A percentile compares a stretch with the other conserved stretches of the same genome.
Evolutionary conservation across 1,140 invertebrate species (phyloP).

Genomic region (Hyposmocoma kahamanoa): DNA sequence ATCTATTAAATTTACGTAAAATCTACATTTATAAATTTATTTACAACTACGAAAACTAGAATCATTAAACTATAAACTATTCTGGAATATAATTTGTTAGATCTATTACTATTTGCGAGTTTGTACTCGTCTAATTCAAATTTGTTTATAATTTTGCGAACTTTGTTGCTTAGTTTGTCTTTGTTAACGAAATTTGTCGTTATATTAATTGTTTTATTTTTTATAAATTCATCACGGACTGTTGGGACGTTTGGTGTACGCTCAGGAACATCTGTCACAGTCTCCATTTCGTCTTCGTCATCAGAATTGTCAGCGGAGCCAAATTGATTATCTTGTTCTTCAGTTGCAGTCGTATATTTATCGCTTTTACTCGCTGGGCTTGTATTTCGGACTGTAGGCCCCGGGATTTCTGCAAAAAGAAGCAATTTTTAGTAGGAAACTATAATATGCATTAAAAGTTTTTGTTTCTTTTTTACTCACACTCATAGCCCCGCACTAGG

Average conservation of each 20-base stretch:
- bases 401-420: slow-evolving; percentile 45
- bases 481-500: too few species aligned
- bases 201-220: slow-evolving; percentile 26
- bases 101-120: not conserved
- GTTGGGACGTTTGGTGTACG: slow-evolving; percentile 15
- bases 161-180: slow-evolving; percentile 59
- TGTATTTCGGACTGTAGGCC: slow-evolving; percentile 35
- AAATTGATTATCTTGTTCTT: slow-evolving; percentile 59
- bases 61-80: not conserved
- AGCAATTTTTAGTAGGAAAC: too few species aligned
- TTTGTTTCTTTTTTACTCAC: too few species aligned
- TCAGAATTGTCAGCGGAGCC: slow-evolving; percentile 58
- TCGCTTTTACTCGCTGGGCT: slow-evolving; percentile 40
- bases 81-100: slow-evolving; percentile 1
- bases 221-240: slow-evolving; percentile 34
- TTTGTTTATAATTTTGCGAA: slow-evolving; percentile 52
- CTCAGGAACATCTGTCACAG: slow-evolving; percentile 25
- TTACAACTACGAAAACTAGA: not conserved
- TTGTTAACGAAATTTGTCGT: slow-evolving; percentile 24
- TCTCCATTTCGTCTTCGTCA: slow-evolving; percentile 56
- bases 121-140: slow-evolving; percentile 29
- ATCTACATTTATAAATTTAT: not conserved
- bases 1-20: not conserved
- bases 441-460: too few species aligned
- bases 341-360: slow-evolving; percentile 51